Base-by-base conservation (phyloP, 23 tunicate genomes). In the Phallusia fumigata region DNA sequence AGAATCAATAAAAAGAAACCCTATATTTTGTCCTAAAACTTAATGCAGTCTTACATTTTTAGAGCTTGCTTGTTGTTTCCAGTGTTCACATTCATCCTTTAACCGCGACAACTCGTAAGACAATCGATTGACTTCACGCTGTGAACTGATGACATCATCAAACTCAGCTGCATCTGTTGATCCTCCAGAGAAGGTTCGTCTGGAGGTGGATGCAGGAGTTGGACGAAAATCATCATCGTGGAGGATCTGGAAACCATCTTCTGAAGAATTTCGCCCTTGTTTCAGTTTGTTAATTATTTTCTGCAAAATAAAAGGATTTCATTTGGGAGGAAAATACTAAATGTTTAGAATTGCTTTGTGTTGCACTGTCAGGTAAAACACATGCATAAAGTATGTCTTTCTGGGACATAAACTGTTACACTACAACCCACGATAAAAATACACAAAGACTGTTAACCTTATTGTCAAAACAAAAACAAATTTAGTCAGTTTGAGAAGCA, bases 101-200 rank as follows among this genome's bases (percentile, higher is more conserved):
- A 33, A 34, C 8, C 32, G 30, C 6, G 74, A 79, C 80, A 83
- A 13, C 32, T 83, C 86, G 11, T 30, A 52, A 35, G 72, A 30
- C 36, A 83, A 73, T 2, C 86, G 79, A 50, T 72, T 51, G 24
- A 83, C 32, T 52, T 83, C 80, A 19, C 80, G 79, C 80, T 83
- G 86, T 33, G 45, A 83, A 44, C 80, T 47, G 35, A 83, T 83
- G 72, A 83, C 80, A 40, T 83, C 86, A 22, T 50, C 86, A 51
- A 33, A 83, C 74, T 83, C 86, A 6, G 86, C 86, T 19, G 86
- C 86, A 74, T 83, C 86, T 1, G 36, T 52, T 13, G 86, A 83
- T 40, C 86, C 73, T 74, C 86, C 86, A 26, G 86, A 83, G 18
- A 83, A 74, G 0, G 80, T 74, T 31, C 86, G 40, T 18, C 77